Evolutionary conservation across 2,113 vertebrate genomes (phyloP).

Genomic region (Tragelaphus scriptus): DNA sequence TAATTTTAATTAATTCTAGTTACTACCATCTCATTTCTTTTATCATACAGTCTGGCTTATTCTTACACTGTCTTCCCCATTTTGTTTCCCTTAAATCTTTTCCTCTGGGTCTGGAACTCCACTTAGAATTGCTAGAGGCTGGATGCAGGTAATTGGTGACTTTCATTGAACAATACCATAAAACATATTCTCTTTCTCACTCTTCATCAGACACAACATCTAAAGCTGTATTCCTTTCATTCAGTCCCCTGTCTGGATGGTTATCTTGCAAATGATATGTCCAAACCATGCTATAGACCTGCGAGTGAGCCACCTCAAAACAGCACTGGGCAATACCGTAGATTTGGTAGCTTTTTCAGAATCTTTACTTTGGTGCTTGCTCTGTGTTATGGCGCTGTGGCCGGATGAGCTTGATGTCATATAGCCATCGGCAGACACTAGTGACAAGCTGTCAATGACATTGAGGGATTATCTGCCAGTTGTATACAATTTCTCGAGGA

Average conservation of each 20-base stretch:
- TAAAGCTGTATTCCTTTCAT: background rate
- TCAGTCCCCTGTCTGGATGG: background rate
- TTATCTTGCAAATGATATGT: background rate
- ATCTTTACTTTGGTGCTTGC: background rate
- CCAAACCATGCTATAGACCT: background rate
- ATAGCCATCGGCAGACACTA: background rate
- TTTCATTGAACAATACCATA: background rate
- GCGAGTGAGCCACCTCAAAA: background rate
- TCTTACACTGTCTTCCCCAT: background rate
- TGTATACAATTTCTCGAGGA: constrained; percentile 11
- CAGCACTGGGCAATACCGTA: background rate
- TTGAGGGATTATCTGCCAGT: background rate
- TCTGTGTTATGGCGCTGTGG: background rate
- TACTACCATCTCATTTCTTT: background rate
- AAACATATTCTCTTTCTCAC: background rate
- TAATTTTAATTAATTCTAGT: background rate
- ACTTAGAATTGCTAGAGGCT: background rate
- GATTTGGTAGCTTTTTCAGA: background rate
- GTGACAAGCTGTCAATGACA: background rate
- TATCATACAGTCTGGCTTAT: background rate
- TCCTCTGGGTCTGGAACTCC: background rate
- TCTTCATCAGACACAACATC: background rate
- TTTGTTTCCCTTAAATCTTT: background rate
- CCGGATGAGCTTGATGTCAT: background rate
- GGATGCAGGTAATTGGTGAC: background rate